phyloP scores from a whole-genome alignment of 2,797 vertebrate species.

The Tragopan temminckii region DNA sequence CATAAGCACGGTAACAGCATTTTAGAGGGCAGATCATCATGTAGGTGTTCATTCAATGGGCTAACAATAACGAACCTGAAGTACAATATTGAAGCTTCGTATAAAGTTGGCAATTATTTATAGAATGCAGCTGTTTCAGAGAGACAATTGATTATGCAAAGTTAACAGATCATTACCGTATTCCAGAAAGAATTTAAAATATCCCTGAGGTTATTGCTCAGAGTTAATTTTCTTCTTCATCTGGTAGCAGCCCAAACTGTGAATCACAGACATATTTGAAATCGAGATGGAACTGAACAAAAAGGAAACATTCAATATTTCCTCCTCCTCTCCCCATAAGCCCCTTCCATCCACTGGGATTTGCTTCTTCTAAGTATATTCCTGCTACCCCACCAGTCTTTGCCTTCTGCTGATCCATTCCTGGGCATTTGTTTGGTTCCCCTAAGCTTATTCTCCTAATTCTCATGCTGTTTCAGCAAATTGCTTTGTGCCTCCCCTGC shows the following conservation, averaged over 20 bases:
- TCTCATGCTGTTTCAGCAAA: conserved; percentile 76
- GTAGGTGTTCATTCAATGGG: not conserved
- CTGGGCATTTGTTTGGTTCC: conserved; percentile 75
- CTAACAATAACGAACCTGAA: conserved; percentile 24
- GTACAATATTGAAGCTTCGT: conserved; percentile 23
- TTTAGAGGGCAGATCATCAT: conserved; percentile 36
- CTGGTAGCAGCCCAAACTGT: conserved; percentile 44
- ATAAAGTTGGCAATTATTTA: conserved; percentile 40
- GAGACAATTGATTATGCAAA: conserved; percentile 57
- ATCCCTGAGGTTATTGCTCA: conserved; percentile 50
- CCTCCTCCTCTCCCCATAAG: not conserved
- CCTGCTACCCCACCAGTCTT: conserved; percentile 76
- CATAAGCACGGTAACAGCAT: conserved; percentile 35
- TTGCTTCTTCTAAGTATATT: conserved; percentile 79
- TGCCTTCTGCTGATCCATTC: conserved; percentile 79
- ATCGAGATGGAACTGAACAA: conserved; percentile 58
- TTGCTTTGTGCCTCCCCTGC: conserved; percentile 76
- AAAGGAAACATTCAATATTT: conserved; percentile 75
- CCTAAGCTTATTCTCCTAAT: conserved; percentile 79
- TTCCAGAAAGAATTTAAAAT: conserved; percentile 62
- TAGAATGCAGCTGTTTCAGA: conserved; percentile 27
- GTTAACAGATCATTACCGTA: conserved; percentile 32
- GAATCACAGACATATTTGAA: conserved; percentile 43
- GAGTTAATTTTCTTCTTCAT: conserved; percentile 51
- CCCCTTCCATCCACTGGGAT: conserved; percentile 65